These are phyloP conservation scores for Gonatopus flavifemur DNA, from an alignment of 1,140 invertebrate species.

Conservation along the genomic window DNA sequence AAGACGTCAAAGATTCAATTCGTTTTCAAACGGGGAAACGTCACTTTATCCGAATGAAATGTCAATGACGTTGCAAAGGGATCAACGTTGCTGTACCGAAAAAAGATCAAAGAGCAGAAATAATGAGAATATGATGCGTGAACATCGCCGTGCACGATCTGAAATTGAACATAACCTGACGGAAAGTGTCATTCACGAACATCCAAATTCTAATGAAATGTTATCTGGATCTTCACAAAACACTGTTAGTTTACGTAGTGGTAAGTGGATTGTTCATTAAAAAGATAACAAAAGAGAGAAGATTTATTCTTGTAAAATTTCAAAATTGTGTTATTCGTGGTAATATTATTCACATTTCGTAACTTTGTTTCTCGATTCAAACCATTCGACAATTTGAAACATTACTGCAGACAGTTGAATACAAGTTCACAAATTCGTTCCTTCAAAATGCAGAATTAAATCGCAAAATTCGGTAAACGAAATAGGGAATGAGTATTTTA, in stretches of 20 bases:
- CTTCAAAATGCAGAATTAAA: no score
- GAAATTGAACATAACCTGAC: constrained; percentile 43
- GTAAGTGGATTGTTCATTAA: constrained; percentile 13
- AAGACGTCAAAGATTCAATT: constrained; percentile 38
- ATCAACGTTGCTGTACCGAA: constrained; percentile 27
- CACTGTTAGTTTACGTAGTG: constrained; percentile 24
- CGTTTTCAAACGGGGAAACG: constrained; percentile 39
- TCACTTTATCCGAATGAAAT: constrained; percentile 35
- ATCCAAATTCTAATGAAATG: constrained; percentile 24
- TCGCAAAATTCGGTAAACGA: no score
- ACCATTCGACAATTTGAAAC: no score
- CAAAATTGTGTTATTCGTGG: no score
- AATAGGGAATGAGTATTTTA: no score
- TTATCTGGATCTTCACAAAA: constrained; percentile 21
- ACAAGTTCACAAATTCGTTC: no score
- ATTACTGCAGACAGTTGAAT: no score
- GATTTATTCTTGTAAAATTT: no score
- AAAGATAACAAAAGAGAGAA: background rate
- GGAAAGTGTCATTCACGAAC: constrained; percentile 45
- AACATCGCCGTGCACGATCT: constrained; percentile 31
- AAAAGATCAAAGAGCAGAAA: constrained; percentile 28
- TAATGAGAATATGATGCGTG: constrained; percentile 10
- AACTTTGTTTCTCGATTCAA: no score
- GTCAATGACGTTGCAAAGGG: constrained; percentile 33
- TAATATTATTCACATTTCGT: no score